Percentiles rank a stretch among this genome's conserved stretches.
These are phyloP conservation scores for Petrolisthes manimaculis DNA, from an alignment of 2,888 invertebrate genomes.

Conservation along the genomic window DNA sequence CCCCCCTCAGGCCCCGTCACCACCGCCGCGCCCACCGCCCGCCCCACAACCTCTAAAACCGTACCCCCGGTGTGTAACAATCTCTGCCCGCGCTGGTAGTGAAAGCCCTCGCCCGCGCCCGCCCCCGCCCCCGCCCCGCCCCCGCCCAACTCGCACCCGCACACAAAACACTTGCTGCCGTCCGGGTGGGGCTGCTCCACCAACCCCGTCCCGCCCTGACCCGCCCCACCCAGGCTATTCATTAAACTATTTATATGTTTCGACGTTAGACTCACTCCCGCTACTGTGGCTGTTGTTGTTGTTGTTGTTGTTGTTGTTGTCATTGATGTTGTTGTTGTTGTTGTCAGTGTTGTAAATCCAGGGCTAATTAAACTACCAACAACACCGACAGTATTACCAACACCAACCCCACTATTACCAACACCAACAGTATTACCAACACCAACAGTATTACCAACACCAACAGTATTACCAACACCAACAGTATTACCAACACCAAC, in stretches of 20 bases:
- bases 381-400: no score
- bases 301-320: no score
- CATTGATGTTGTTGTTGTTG: no score
- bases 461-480: no score
- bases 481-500: no score
- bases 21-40: not conserved
- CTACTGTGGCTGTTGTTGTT: no score
- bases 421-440: no score
- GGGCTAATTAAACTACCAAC: no score
- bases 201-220: not conserved
- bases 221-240: not conserved
- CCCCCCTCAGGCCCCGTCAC: not conserved
- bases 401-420: no score
- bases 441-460: no score
- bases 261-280: not conserved
- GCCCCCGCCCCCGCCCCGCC: not conserved
- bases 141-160: not conserved
- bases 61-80: not conserved
- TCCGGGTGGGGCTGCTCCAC: not conserved
- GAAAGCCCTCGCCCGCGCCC: no score
- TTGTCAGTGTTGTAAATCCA: no score
- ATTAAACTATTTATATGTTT: not conserved
- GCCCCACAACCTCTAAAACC: not conserved
- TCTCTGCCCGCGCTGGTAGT: not conserved
- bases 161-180: slow-evolving; percentile 8